Evolutionary conservation across 2,113 vertebrate species (phyloP).

Genomic region (Anhinga anhinga): DNA sequence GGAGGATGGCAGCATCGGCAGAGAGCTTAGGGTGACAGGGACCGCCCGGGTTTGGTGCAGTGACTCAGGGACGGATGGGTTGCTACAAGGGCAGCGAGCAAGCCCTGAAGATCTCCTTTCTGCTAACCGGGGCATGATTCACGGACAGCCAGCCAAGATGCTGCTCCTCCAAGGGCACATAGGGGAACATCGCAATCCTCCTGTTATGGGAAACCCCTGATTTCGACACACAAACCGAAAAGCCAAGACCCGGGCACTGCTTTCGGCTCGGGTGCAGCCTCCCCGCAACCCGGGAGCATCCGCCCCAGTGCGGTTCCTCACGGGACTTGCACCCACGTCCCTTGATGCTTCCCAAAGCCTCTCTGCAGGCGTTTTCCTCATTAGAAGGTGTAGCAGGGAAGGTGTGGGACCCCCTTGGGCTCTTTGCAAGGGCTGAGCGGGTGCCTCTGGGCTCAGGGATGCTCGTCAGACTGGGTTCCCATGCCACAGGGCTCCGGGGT

Average conservation of each 20-base stretch:
- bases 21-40: background rate
- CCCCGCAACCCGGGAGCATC: background rate
- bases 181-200: background rate
- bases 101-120: background rate
- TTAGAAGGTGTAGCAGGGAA: background rate
- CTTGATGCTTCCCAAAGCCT: background rate
- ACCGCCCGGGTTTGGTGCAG: background rate
- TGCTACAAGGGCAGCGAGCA: background rate
- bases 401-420: background rate
- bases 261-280: background rate
- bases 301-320: fast-evolving
- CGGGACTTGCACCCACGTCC: fast-evolving
- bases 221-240: background rate
- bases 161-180: background rate
- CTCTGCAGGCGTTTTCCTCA: background rate
- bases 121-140: background rate
- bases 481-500: fast-evolving
- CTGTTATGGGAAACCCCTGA: background rate
- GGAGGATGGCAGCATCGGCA: background rate
- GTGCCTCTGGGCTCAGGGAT: background rate
- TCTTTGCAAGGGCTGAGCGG: background rate
- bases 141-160: background rate
- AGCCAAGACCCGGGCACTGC: background rate
- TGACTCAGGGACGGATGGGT: background rate
- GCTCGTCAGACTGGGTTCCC: background rate